Evolutionary conservation across 2,797 vertebrate species (phyloP).

Genomic region (Natrix natrix): DNA sequence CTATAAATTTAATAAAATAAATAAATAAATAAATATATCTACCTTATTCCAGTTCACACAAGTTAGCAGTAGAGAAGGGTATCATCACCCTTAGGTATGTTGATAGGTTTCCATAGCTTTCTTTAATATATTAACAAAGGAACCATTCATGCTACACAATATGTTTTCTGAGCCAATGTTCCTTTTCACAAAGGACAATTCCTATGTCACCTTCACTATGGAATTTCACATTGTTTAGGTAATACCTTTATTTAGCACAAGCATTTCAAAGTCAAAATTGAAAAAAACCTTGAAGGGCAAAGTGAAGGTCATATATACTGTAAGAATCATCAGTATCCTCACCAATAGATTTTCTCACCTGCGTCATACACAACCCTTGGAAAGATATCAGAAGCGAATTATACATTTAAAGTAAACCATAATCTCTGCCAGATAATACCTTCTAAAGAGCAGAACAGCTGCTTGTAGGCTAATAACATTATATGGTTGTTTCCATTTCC

Average conservation of each 20-base stretch:
- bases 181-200: not conserved
- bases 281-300: not conserved
- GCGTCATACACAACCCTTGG: not conserved
- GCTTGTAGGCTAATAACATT: not conserved
- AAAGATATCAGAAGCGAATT: slow-evolving; percentile 7
- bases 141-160: not conserved
- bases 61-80: not conserved
- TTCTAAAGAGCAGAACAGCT: not conserved
- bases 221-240: not conserved
- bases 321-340: not conserved
- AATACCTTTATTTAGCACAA: not conserved
- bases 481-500: slow-evolving; percentile 29
- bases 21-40: no score
- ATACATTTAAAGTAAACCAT: not conserved
- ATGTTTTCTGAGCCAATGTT: not conserved
- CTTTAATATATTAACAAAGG: not conserved
- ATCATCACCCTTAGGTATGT: not conserved
- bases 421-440: not conserved
- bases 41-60: not conserved
- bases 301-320: not conserved
- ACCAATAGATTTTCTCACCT: not conserved
- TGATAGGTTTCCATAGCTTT: not conserved
- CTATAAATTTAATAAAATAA: no score
- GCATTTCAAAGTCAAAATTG: not conserved
- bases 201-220: not conserved